Conservation (phyloP, 2,113 vertebrate species). For the Pollimyrus isidori region DNA sequence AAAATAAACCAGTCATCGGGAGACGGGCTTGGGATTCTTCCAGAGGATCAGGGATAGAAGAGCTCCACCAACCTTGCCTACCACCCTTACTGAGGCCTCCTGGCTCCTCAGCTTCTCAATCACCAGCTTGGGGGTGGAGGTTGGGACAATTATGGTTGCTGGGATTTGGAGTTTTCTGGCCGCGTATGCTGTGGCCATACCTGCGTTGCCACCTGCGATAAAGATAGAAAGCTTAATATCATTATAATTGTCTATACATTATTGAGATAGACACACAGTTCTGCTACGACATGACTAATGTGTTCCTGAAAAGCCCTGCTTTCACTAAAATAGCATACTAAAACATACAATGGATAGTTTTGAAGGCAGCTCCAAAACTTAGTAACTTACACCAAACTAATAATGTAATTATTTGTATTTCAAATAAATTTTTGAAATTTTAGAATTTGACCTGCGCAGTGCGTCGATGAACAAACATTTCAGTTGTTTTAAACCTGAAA, state of each 20-base stretch:
- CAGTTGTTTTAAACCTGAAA: background rate
- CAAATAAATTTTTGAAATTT: background rate
- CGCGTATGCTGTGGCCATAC: conserved; percentile 61
- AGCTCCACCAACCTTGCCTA: conserved; percentile 51
- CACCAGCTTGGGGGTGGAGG: conserved; percentile 52
- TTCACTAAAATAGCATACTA: background rate
- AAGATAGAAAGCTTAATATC: background rate
- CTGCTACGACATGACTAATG: no score
- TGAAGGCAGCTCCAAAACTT: no score
- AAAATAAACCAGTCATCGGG: background rate
- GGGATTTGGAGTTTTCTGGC: conserved; percentile 59
- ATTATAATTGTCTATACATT: background rate
- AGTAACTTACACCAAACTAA: no score
- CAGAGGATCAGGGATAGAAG: background rate
- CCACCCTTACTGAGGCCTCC: conserved; percentile 53
- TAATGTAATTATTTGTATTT: no score
- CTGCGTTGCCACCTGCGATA: conserved; percentile 64
- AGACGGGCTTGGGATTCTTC: background rate
- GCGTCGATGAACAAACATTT: no score
- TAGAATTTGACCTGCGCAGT: background rate
- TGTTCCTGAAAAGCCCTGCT: background rate
- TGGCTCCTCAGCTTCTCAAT: conserved; percentile 55
- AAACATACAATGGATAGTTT: no score
- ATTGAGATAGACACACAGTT: background rate
- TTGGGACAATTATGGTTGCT: conserved; percentile 60